These are phyloP conservation scores for Setophaga petechia DNA, from an alignment of 2,113 vertebrate genomes.

Conservation along the genomic window DNA sequence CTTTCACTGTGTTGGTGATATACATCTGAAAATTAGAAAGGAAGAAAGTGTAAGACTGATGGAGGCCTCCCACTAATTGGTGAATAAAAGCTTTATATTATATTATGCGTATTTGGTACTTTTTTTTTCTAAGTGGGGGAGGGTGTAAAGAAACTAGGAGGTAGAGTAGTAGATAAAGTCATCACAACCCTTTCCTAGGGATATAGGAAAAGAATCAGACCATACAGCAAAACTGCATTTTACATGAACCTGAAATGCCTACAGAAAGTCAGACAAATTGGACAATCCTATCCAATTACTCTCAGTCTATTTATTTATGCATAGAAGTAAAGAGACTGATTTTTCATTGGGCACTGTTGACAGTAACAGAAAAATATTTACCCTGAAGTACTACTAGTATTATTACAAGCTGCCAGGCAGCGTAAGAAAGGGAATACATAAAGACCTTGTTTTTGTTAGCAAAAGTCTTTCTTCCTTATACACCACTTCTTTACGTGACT, in stretches of 20 bases:
- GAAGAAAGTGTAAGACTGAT: slow-evolving; percentile 5
- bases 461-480: background rate
- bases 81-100: background rate
- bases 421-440: background rate
- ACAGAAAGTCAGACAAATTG: background rate
- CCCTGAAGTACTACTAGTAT: background rate
- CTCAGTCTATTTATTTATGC: background rate
- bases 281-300: background rate
- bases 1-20: slow-evolving; percentile 92
- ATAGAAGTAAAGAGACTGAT: background rate
- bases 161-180: background rate
- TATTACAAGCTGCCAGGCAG: background rate
- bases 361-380: background rate
- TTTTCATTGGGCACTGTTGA: background rate
- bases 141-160: background rate
- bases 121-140: background rate
- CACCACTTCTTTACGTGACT: background rate
- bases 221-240: background rate
- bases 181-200: background rate
- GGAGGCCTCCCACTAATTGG: background rate
- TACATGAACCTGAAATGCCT: background rate
- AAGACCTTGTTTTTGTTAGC: background rate
- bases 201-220: background rate
- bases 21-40: slow-evolving; percentile 87
- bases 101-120: background rate